Evolutionary conservation across 2,797 vertebrate genomes (phyloP), one percentile per base, ranked within the genome.

Genomic region (Anniella stebbinsi): DNA sequence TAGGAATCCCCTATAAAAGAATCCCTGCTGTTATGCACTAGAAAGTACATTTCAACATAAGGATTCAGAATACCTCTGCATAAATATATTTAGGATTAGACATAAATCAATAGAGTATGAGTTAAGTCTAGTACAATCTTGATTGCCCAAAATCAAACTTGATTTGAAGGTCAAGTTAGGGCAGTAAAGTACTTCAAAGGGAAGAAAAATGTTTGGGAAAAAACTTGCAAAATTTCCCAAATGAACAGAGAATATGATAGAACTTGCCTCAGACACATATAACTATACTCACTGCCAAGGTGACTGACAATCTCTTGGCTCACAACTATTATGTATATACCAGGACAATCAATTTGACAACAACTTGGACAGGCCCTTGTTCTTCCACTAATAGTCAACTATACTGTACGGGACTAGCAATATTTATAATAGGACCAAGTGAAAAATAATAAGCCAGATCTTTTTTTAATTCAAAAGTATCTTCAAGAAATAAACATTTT

Each of bases 21-120:
- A 57, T 57, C 54, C 12, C 54, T 57, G 54, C 13, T 57, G 11
- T 57, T 57, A 57, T 57, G 54, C 13, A 57, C 54, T 57, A 25
- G 25, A 51, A 51, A 15, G 45, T 51, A 10, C 54, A 57, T 57
- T 57, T 3, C 45, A 78, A 78, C 2, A 23, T 13, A 51, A 78
- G 30, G 17, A 84, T 25, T 51, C 45, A 21, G 38, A 51, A 72
- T n/a, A 51, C 51, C 48, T 51, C 63, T 25, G 48, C 17, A 48
- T 69, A 67, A 33, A 48, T 84, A 17, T n/a, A 84, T 84, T 70
- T 45, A 51, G 41, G 48, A 72, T 54, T 36, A 70, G 18, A 11
- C 45, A 7, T 36, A 72, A 54, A 91, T 41, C 51, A 86, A 13
- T 73, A 81, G 85, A 91, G 41, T 1, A 88, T 85, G 82, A 86